phyloP scores from a whole-genome alignment of 2,113 vertebrate species.

The Axis porcinus region DNA sequence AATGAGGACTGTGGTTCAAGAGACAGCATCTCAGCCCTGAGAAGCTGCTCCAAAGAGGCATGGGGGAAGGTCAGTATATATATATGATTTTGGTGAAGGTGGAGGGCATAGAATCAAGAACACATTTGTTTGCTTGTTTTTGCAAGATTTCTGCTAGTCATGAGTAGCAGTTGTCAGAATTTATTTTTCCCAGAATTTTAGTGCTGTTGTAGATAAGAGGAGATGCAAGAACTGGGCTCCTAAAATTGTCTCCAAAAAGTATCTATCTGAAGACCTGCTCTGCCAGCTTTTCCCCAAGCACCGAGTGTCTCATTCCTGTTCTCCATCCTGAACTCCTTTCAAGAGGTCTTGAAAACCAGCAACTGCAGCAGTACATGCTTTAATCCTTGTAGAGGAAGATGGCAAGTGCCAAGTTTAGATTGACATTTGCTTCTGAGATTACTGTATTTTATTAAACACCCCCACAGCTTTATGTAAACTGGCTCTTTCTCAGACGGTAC shows the following conservation, averaged over 20 bases:
- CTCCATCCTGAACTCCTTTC: not conserved
- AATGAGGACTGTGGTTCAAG: not conserved
- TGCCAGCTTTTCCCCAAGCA: not conserved
- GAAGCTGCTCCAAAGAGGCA: not conserved
- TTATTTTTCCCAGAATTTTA: not conserved
- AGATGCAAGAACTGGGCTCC: not conserved
- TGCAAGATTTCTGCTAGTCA: not conserved
- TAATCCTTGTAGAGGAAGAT: not conserved
- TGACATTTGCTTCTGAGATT: not conserved
- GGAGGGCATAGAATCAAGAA: not conserved
- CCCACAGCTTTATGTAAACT: not conserved
- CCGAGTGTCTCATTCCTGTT: not conserved
- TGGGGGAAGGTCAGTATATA: not conserved
- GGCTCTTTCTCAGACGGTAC: not conserved
- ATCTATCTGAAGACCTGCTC: not conserved
- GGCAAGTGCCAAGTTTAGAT: not conserved
- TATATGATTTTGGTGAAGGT: not conserved
- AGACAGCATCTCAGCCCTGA: not conserved
- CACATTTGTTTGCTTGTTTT: not conserved
- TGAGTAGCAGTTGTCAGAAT: not conserved
- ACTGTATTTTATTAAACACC: not conserved
- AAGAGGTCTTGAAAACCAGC: not conserved
- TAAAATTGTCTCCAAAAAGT: not conserved
- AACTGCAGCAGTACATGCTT: not conserved
- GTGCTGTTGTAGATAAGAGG: not conserved